Evolutionary conservation across 1,140 invertebrate genomes (phyloP), one percentile per base, ranked within the genome.

Genomic region (Calephelis virginiensis): DNA sequence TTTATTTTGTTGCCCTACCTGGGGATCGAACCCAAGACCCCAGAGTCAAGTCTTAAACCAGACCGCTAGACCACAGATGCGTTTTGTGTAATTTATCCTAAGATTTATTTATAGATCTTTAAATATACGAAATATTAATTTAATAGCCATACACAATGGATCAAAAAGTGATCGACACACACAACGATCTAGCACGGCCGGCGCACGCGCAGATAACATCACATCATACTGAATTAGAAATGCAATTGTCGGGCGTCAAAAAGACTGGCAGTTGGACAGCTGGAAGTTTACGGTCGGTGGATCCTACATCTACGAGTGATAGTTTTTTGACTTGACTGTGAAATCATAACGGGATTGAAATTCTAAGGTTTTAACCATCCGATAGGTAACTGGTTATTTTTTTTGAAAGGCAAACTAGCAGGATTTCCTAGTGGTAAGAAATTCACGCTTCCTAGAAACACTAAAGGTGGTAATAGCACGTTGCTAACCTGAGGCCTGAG

Each of bases 201-300:
- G 67, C 70, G 70, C 70, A 65, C 66, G 69, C 69, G 60, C 64
- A 72, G 73, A 75, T 75, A 72, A 61, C 64, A 66, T 69, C 73
- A 68, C 74, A 74, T 74, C 71, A 53, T 48, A 69, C 63, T 70
- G 69, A 71, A 72, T 76, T 76, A 73, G 72, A 75, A 74, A 74
- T 70, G 71, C 73, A 72, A 72, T 73, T 61, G 71, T 75, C 71
- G 62, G 53, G 50, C 50, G 63, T 66, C 64, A 66, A 68, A 64
- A 56, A 47, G 69, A 70, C 66, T 65, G 69, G 66, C 72, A 47
- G 72, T 67, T 59, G 64, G 72, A 74, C 40, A n/a, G 45, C 17
- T 49, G 62, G 17, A 12, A 56, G 50, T 56, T 69, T 67, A 47
- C 70, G 69, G 46, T 67, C 45, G 48, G 38, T 67, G 43, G 13